Conservation (phyloP, 1,140 invertebrate genomes). For the Megalopta genalis region DNA sequence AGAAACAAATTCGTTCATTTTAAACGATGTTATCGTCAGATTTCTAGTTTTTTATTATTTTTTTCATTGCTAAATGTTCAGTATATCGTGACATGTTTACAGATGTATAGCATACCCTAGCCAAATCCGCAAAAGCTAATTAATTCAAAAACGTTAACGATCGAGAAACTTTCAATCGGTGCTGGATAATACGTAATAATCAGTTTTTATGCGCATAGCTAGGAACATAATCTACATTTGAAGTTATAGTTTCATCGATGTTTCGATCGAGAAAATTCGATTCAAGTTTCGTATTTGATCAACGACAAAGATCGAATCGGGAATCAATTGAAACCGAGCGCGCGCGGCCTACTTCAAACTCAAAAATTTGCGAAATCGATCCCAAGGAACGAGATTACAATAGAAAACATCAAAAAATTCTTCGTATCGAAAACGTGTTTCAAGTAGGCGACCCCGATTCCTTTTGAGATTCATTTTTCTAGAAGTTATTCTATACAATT, state of each 20-base stretch:
- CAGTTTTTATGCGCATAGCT: no score
- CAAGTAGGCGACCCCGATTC: conserved; percentile 7
- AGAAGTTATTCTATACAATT: conserved; percentile 44
- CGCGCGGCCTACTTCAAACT: conserved; percentile 36
- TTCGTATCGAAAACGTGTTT: conserved; percentile 25
- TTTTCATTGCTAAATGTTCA: neutral
- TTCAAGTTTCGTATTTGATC: conserved; percentile 11
- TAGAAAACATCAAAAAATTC: neutral
- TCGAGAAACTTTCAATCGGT: no score
- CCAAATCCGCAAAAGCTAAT: no score
- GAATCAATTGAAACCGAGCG: neutral
- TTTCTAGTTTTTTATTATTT: neutral
- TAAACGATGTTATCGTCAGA: neutral
- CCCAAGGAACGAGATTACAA: neutral
- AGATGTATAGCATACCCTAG: neutral
- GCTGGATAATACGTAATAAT: no score
- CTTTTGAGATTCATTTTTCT: conserved; percentile 49
- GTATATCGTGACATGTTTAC: neutral
- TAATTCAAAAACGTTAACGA: no score
- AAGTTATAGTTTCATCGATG: no score
- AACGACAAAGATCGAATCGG: neutral
- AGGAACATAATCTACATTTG: no score
- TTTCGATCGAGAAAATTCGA: neutral
- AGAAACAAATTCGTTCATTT: neutral
- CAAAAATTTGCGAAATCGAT: conserved; percentile 7